Evolutionary conservation across 2,888 invertebrate species (phyloP), one percentile per base, ranked within the genome.

Genomic region (Petrophora chlorosata): DNA sequence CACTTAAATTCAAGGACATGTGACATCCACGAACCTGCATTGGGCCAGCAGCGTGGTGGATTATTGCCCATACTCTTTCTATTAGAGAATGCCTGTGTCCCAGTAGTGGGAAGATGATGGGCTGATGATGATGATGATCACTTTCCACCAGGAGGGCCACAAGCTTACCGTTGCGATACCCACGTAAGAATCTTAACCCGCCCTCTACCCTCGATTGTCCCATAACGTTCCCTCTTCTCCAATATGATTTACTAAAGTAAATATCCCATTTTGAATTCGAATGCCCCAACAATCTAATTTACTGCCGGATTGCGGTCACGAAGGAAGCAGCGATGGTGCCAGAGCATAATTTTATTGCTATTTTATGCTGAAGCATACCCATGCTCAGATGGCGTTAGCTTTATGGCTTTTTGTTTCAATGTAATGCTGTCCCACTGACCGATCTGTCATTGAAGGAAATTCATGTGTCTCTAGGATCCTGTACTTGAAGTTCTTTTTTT

Each of bases 331-430:
- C 40, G 38, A 33, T 36, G 39, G 41, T 39, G 43, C 55, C 43
- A 49, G 38, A 34, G 60, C 45, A 61, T 58, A 61, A 58, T 61
- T 56, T 61, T 61, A 61, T 61, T 30, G 44, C 45, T 45, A 32
- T 58, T 56, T 61, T 58, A 61, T 61, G 60, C 53, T 54, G 56
- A 60, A 53, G 16, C 51, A 46, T 29, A 42, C 51, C 53, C 57
- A 46, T 53, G 53, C 50, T 60, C 57, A 53, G 46, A 57, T 51
- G 48, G 53, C 44, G 55, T 51, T 34, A 33, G 43, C 9, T 44
- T 45, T 56, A 43, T 42, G 35, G 41, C 12, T 29, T 51, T 50
- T 55, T 59, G 52, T 54, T 43, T 35, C 23, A 38, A 9, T 40
- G 10, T 23, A 19, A 4, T 41, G 22, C n/a, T 39, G 26, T 28